These are phyloP conservation scores for Anarsia innoxiella DNA, from an alignment of 2,888 invertebrate genomes.

Conservation along the genomic window DNA sequence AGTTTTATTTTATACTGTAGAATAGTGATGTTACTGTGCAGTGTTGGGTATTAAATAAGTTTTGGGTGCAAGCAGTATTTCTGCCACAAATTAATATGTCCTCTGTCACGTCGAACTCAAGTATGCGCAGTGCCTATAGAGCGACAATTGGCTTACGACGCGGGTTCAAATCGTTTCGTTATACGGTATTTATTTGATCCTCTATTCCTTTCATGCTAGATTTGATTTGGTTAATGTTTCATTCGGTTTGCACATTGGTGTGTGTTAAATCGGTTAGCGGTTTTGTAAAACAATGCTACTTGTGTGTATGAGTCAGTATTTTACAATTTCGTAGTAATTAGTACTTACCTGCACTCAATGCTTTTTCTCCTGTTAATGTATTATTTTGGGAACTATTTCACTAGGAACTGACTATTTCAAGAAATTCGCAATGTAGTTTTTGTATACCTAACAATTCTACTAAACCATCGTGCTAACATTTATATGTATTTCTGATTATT, in stretches of 20 bases:
- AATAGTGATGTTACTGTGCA: slow-evolving; percentile 38
- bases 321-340: too few species aligned
- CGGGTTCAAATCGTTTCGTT: slow-evolving; percentile 68
- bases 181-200: slow-evolving; percentile 51
- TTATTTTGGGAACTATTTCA: too few species aligned
- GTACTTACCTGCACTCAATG: too few species aligned
- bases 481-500: too few species aligned
- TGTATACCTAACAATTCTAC: too few species aligned
- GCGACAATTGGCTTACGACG: slow-evolving; percentile 65
- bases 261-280: slow-evolving; percentile 85
- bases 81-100: slow-evolving; percentile 48
- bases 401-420: too few species aligned
- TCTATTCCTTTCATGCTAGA: background rate
- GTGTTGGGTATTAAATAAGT: background rate
- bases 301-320: too few species aligned
- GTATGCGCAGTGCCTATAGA: slow-evolving; percentile 66
- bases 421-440: too few species aligned
- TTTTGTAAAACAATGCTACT: too few species aligned
- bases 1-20: slow-evolving; percentile 28
- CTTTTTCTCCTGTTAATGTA: too few species aligned
- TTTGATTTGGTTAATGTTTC: slow-evolving; percentile 26
- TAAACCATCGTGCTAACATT: too few species aligned
- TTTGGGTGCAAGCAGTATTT: slow-evolving; percentile 5
- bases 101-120: slow-evolving; percentile 64
- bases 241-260: slow-evolving; percentile 84